Conservation (phyloP, 2,797 vertebrate genomes). For the Gadopsis bispinosus region DNA sequence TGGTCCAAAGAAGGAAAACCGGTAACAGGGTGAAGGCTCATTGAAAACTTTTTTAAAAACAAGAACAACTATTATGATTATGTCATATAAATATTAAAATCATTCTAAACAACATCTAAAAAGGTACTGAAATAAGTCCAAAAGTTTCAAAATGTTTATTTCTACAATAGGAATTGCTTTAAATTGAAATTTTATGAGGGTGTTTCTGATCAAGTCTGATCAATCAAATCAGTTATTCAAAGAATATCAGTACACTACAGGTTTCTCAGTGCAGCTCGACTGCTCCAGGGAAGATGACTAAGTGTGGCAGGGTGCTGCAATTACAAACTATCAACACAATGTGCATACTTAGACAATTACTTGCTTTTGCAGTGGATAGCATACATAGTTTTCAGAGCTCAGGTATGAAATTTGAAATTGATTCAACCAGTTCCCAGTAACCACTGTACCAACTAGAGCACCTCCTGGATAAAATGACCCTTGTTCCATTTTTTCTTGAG, state of each 20-base stretch:
- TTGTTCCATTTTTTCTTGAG: conserved; percentile 19
- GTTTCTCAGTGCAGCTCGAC: too few relatives aligned
- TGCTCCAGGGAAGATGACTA: not conserved
- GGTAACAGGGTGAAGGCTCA: too few relatives aligned
- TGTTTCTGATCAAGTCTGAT: not conserved
- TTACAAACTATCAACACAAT: too few relatives aligned
- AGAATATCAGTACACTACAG: too few relatives aligned
- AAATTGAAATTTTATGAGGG: not conserved
- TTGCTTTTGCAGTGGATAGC: too few relatives aligned
- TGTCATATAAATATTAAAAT: not conserved
- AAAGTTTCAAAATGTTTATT: not conserved
- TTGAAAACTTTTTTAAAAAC: too few relatives aligned
- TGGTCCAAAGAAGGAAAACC: too few relatives aligned
- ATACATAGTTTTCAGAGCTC: too few relatives aligned
- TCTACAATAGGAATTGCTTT: not conserved
- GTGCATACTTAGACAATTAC: too few relatives aligned
- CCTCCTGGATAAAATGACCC: conserved; percentile 5
- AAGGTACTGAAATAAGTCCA: not conserved
- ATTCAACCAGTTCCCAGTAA: conserved; percentile 2
- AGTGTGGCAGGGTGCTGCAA: too few relatives aligned
- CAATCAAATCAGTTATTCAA: too few relatives aligned
- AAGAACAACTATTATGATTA: not conserved
- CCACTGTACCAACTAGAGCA: not conserved
- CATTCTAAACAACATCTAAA: not conserved
- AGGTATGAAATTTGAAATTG: too few relatives aligned